Conservation (phyloP, 2,797 vertebrate genomes). For the Heteromormyrus szaboi region DNA sequence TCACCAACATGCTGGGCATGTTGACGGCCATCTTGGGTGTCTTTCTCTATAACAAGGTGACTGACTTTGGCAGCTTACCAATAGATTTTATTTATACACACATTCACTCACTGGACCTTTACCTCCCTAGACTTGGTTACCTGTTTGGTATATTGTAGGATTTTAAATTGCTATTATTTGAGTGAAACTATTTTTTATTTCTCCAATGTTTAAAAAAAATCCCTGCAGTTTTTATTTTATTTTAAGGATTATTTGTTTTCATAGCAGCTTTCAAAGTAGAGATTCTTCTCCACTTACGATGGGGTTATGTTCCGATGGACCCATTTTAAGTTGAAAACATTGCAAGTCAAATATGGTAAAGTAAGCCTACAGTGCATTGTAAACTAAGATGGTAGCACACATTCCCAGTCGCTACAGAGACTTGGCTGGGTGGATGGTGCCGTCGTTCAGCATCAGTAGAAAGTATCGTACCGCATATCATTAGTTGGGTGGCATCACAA, state of each 20-base stretch:
- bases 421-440: background rate
- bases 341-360: background rate
- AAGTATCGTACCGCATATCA: background rate
- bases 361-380: background rate
- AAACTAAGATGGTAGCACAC: background rate
- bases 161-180: background rate
- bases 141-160: background rate
- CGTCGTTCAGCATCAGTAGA: background rate
- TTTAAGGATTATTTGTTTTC: background rate
- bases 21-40: constrained; percentile 93
- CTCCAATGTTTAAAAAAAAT: background rate
- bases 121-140: background rate
- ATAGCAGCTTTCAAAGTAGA: background rate
- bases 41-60: constrained; percentile 95
- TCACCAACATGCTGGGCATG: constrained; percentile 90
- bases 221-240: background rate
- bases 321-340: background rate
- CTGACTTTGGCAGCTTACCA: constrained; percentile 8
- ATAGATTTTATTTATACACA: background rate
- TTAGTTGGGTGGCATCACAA: background rate
- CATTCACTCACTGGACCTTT: background rate
- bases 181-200: background rate
- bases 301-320: background rate
- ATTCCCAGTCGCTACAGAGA: background rate
- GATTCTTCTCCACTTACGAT: background rate